Evolutionary conservation across 2,113 vertebrate species (phyloP), one percentile per base, ranked within the genome.

Genomic region (Cyanocitta stelleri): DNA sequence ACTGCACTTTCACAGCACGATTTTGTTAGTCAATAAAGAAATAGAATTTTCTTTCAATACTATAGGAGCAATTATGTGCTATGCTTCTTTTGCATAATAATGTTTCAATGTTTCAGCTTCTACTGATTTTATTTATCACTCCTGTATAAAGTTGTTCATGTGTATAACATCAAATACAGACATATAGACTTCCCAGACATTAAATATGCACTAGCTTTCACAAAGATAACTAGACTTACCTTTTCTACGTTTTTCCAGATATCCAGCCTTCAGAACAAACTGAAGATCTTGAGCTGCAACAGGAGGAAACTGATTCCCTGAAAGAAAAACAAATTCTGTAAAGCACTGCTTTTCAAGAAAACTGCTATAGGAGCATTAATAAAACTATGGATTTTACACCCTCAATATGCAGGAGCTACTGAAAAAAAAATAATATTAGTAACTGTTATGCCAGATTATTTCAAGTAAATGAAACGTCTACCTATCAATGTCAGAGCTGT

Each of bases 211-310:
- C 24, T n/a, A 39, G 21, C 27, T 93, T 67, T 66, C 30, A 68
- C 37, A 63, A 49, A 79, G 23, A 33, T 1, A 77, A 11, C 35
- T 61, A 29, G 37, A 79, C 68, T 83, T 96, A 98, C 99, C 99
- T 98, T 99, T 99, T 89, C 99, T 98, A 61, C 99, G 99, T 96
- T 99, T 99, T 97, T 99, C 99, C 66, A 99, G 98, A 95, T 99
- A 99, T 62, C 99, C 99, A 55, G 98, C 98, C 93, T 99, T 99
- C 83, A 99, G 97, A 93, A 99, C 98, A 75, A 97, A 98, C 10
- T 94, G 96, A 85, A 99, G 98, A 87, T 99, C 99, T 90, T 99
- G 99, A 52, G 98, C 99, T 56, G 99, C 98, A 95, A 99, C 77
- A 39, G 98, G 98, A 95, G 98, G 98, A 85, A 98, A 98, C 77